A percentile compares a stretch with the other conserved stretches of the same genome.
Conservation (phyloP, 2,888 invertebrate species). For the Clusia tigrina region DNA sequence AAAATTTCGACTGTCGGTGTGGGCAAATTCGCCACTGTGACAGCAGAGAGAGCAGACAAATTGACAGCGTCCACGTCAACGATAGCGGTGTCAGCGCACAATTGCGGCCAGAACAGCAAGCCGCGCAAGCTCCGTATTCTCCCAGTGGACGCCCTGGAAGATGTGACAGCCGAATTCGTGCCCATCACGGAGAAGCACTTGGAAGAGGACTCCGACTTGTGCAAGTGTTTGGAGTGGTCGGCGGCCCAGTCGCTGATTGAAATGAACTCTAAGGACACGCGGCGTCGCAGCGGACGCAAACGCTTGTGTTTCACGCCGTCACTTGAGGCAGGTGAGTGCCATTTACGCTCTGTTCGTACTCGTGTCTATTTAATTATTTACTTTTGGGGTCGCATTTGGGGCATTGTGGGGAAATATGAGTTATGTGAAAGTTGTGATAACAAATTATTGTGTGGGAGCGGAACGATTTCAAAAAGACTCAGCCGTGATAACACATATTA, state of each 20-base stretch:
- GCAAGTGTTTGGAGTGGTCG: constrained; percentile 61
- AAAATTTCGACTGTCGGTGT: constrained; percentile 22
- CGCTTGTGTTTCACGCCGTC: not conserved
- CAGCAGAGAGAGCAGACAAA: constrained; percentile 8
- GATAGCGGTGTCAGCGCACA: constrained; percentile 17
- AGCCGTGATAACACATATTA: no score
- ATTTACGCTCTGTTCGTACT: no score
- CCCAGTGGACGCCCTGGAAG: constrained; percentile 8
- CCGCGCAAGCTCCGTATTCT: constrained; percentile 38
- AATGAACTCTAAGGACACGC: constrained; percentile 61
- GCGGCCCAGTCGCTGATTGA: constrained; percentile 63
- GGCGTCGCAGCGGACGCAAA: constrained; percentile 35
- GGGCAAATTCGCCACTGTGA: not conserved
- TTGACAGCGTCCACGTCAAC: constrained; percentile 14
- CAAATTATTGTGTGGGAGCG: no score
- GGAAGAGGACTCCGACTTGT: constrained; percentile 46
- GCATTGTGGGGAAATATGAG: no score
- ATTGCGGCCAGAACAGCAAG: constrained; percentile 35
- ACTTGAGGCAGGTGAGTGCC: constrained; percentile 24
- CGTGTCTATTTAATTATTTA: no score
- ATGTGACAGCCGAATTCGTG: constrained; percentile 5
- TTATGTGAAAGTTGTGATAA: no score
- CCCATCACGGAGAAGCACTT: not conserved
- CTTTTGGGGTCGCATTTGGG: no score
- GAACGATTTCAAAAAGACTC: no score